Evolutionary conservation across 2,113 vertebrate genomes (phyloP), one percentile per base, ranked within the genome.

Genomic region (Naja naja): DNA sequence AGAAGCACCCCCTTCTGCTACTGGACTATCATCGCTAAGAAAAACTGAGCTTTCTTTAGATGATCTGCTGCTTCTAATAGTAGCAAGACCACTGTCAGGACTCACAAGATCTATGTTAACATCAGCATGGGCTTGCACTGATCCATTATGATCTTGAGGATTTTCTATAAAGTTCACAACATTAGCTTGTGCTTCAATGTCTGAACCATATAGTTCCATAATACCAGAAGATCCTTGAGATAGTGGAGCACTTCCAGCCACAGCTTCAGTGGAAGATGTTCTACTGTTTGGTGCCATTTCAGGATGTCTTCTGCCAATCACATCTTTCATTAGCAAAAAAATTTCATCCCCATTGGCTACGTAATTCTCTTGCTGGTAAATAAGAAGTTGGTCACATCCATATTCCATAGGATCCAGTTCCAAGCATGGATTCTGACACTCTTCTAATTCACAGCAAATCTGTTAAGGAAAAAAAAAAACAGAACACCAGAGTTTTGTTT

Each of bases 11-110:
- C 97, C 96, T 95, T 99, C 99, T 89, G 96, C 98, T 8, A 99
- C 96, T 14, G 98, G 98, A 88, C 99, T 99, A 47, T 99, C 99
- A 88, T 99, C 99, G 95, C 99, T 99, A 45, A 99, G 98, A 92
- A 99, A 99, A 95, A 99, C 98, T 0, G 99, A 99, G 93, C 99
- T 99, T 96, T 99, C 99, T 89, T 99, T 99, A 81, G 99, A 99
- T 43, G 99, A 99, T 11, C 99, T 98, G 92, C 98, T 99, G 95
- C 99, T 99, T 95, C 99, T 98, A 92, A 99, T 98, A 39, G 99
- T 99, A 96, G 98, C 99, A 97, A 99, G 94, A 8, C 99, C 99
- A 7, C 99, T 99, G 47, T 99, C 99, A 30, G 99, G 99, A 94
- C 99, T 99, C 52, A 99, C 98, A 4, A 98, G 98, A 93, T 99